Percentiles rank a stretch among this genome's conserved stretches.
Conservation (phyloP, 2,888 invertebrate genomes). For the Agrypnus murinus region DNA sequence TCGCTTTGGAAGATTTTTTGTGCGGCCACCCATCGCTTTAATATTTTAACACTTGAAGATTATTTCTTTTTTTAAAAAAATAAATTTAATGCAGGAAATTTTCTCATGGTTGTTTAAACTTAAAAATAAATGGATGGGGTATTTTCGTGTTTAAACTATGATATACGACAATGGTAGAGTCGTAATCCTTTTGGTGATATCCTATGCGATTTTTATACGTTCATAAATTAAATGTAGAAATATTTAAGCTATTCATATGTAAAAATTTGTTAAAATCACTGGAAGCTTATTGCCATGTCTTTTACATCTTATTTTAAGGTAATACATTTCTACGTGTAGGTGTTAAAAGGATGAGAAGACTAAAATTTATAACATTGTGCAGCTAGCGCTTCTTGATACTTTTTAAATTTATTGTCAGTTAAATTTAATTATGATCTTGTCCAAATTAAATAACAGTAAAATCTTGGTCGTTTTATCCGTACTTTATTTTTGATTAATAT, state of each 20-base stretch:
- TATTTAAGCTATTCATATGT: conserved; percentile 21
- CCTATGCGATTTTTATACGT: conserved; percentile 17
- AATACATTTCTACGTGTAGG: conserved; percentile 29
- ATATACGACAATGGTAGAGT: conserved; percentile 12
- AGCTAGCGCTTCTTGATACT: conserved; percentile 16
- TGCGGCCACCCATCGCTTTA: conserved; percentile 5
- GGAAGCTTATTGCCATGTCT: conserved; percentile 6
- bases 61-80: neutral
- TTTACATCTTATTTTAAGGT: conserved; percentile 28
- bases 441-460: conserved; percentile 37
- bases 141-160: conserved; percentile 6
- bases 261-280: conserved; percentile 13
- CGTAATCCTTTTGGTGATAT: conserved; percentile 27
- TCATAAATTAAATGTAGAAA: conserved; percentile 24
- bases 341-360: conserved; percentile 27
- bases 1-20: neutral
- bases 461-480: conserved; percentile 20
- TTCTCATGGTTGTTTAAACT: neutral
- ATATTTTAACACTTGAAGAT: neutral
- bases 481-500: conserved; percentile 31
- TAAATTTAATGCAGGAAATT: neutral
- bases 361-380: conserved; percentile 13
- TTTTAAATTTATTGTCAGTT: conserved; percentile 25
- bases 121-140: conserved; percentile 30
- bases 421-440: conserved; percentile 37